Evolutionary conservation across 2,797 vertebrate genomes (phyloP).

Genomic region (Amblyopsis hoosieri): DNA sequence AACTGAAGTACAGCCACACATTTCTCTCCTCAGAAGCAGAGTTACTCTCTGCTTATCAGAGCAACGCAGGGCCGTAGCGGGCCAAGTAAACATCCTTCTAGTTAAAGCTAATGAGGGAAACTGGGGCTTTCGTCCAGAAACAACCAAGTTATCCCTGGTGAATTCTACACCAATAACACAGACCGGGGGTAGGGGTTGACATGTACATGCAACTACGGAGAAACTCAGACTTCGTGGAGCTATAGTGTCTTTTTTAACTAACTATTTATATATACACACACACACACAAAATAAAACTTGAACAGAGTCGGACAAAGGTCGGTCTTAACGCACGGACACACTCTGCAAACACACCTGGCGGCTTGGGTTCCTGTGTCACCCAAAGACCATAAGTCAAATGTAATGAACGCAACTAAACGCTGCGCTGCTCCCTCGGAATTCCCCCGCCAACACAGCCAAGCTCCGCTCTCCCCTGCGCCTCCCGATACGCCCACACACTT

Average conservation of each 20-base stretch:
- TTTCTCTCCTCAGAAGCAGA: conserved; percentile 2
- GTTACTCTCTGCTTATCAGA: not conserved
- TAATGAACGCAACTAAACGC: conserved; percentile 55
- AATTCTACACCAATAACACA: conserved; percentile 21
- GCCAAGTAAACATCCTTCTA: conserved; percentile 9
- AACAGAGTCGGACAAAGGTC: conserved; percentile 40
- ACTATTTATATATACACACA: not conserved
- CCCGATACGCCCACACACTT: conserved; percentile 25
- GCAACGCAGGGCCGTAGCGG: conserved; percentile 8
- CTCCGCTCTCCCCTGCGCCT: conserved; percentile 25
- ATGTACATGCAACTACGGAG: not conserved
- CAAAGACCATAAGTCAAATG: conserved; percentile 54
- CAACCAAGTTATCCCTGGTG: conserved; percentile 21
- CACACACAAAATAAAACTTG: conserved; percentile 14
- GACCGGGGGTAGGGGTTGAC: not conserved
- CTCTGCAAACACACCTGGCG: conserved; percentile 12
- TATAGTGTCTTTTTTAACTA: not conserved
- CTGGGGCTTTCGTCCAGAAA: conserved; percentile 14
- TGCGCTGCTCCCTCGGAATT: conserved; percentile 63
- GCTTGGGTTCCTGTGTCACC: conserved; percentile 40
- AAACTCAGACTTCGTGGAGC: not conserved
- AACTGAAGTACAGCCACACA: not conserved
- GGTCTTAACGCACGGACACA: not conserved
- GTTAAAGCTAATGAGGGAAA: conserved; percentile 28
- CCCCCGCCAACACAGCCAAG: conserved; percentile 55